Evolutionary conservation across 2,113 vertebrate species (phyloP).

Genomic region (Tragulus kanchil): DNA sequence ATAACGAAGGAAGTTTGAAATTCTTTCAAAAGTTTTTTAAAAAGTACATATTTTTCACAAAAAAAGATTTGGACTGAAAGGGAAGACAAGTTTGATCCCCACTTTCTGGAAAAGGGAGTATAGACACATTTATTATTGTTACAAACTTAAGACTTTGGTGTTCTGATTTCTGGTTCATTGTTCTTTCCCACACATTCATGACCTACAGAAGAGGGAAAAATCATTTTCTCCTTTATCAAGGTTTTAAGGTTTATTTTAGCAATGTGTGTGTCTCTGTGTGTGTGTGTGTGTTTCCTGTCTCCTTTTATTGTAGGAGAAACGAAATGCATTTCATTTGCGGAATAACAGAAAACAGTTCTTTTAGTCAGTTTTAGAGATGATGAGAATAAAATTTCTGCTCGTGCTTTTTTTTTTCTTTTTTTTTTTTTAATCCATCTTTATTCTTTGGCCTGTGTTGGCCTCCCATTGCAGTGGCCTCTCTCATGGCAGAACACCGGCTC

Average conservation of each 20-base stretch:
- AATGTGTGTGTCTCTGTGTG: neutral
- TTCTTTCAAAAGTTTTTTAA: neutral
- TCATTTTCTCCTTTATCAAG: neutral
- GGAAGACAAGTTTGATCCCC: neutral
- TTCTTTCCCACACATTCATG: neutral
- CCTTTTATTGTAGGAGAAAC: neutral
- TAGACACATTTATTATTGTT: neutral
- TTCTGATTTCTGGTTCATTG: neutral
- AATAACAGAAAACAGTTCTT: neutral
- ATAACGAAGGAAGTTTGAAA: neutral
- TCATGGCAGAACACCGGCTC: too few relatives aligned
- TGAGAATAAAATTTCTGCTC: neutral
- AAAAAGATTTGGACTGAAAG: neutral
- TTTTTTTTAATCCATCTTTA: too few relatives aligned
- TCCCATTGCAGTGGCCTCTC: too few relatives aligned
- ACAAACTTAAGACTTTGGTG: neutral
- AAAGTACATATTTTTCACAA: neutral
- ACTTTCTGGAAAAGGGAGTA: neutral
- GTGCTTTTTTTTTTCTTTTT: neutral
- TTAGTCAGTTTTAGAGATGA: neutral
- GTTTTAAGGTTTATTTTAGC: neutral
- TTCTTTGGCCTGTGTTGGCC: too few relatives aligned
- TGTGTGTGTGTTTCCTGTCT: neutral
- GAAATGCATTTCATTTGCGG: neutral
- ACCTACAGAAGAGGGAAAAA: neutral